A percentile compares a stretch with the other conserved stretches of the same genome.
phyloP scores from a whole-genome alignment of 2,113 vertebrate species.

The Ciconia boyciana region DNA sequence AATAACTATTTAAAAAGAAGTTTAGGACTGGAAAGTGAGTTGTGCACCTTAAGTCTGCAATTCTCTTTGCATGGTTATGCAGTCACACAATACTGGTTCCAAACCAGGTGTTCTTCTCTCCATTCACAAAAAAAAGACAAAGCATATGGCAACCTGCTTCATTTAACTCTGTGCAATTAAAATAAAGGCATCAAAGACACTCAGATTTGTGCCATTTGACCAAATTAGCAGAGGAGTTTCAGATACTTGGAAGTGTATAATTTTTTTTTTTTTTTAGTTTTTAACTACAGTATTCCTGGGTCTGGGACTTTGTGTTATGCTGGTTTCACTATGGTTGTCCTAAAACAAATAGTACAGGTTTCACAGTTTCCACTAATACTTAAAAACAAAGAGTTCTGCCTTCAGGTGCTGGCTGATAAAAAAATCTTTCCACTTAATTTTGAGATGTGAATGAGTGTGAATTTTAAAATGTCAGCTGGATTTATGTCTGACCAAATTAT shows the following conservation, averaged over 20 bases:
- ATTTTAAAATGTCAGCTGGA: neutral
- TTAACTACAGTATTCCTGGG: neutral
- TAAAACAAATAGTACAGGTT: neutral
- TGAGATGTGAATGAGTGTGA: neutral
- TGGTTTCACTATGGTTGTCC: neutral
- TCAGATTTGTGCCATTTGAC: neutral
- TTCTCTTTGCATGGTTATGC: fast-evolving
- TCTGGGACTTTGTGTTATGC: neutral
- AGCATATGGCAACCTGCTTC: neutral
- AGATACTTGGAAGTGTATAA: neutral
- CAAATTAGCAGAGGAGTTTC: neutral
- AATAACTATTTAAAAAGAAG: neutral
- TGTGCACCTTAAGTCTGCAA: neutral
- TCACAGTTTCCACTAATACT: neutral
- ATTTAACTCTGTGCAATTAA: neutral
- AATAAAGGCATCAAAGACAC: neutral
- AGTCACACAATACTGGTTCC: fast-evolving
- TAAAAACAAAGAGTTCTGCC: neutral
- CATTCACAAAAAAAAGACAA: neutral
- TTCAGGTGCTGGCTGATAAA: neutral
- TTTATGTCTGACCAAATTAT: neutral
- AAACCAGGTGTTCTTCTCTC: neutral
- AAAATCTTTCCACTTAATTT: neutral
- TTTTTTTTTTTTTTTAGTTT: neutral
- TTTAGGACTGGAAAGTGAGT: neutral